Evolutionary conservation across 2,797 vertebrate species (phyloP).

Genomic region (Geotrypetes seraphini): DNA sequence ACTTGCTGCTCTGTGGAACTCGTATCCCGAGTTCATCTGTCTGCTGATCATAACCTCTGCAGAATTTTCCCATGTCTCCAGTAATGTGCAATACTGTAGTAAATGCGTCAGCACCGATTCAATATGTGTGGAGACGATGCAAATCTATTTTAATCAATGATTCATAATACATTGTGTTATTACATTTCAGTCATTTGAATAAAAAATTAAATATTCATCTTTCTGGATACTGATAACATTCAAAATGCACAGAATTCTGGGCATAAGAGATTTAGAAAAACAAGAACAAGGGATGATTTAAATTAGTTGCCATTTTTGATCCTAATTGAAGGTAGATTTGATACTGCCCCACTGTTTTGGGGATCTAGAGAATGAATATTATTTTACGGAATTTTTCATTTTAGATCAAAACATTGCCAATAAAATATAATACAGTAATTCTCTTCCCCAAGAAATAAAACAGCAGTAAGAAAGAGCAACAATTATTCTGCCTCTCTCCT

Average conservation of each 20-base stretch:
- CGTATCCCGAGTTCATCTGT: too few relatives aligned
- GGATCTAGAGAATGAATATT: too few relatives aligned
- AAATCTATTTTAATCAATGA: slow-evolving; percentile 9
- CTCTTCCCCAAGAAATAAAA: too few relatives aligned
- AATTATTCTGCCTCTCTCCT: too few relatives aligned
- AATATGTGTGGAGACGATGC: slow-evolving; percentile 1
- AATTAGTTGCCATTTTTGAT: background rate
- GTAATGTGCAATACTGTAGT: background rate
- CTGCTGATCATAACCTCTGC: too few relatives aligned
- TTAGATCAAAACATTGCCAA: too few relatives aligned
- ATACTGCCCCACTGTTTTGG: too few relatives aligned
- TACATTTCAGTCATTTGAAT: slow-evolving; percentile 13
- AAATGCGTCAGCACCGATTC: background rate
- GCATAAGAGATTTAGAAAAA: slow-evolving; percentile 11
- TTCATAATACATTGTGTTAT: slow-evolving; percentile 14
- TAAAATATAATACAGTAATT: too few relatives aligned
- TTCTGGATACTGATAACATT: slow-evolving; percentile 8
- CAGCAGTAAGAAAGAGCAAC: too few relatives aligned
- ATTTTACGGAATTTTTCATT: too few relatives aligned
- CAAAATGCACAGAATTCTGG: slow-evolving; percentile 24
- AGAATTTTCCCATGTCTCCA: background rate
- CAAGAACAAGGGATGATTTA: background rate
- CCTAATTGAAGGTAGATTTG: too few relatives aligned
- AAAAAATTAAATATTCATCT: slow-evolving; percentile 32
- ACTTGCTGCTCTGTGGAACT: too few relatives aligned